Base-by-base conservation (phyloP, 2,797 vertebrate species). In the Netta rufina region DNA sequence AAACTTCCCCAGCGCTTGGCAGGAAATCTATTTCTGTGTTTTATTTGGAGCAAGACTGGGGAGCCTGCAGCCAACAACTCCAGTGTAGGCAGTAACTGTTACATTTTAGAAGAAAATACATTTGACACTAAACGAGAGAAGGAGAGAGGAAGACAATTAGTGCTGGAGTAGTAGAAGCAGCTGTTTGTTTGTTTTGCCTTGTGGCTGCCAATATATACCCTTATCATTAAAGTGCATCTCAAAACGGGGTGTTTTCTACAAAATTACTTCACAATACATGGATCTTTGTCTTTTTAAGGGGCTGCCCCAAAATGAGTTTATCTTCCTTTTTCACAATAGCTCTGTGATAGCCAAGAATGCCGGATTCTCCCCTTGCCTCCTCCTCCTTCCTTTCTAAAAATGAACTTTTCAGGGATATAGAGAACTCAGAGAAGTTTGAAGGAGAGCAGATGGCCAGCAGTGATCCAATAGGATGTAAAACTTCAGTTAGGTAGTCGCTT, bases 321-420 rank as follows among this genome's bases (percentile, higher is more conserved):
- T 82, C 91, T 91, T 90, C 64, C 80, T 90, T 77, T 92, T 89
- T 82, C 90, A 96, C 92, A 95, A 96, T 93, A 95, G 92, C 92
- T 79, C 49, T 66, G 54, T 1, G 1, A 70, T 77, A 90, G 95
- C 82, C 92, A 95, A 96, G 87, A 91, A 84, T 76, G 75, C 79
- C 6, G 93, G 93, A 94, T 95, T 96, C 90, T 95, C 96, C 92
- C 78, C 82, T 89, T 78, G 58, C 88, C 75, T 85, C 81, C 88
- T 94, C 87, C 90, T 93, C 57, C 43, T 39, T 96, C 54, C 91
- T 87, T 95, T 94, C 94, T 96, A 96, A 96, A 96, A 97, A 94
- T 91, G 95, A 96, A 93, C 93, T 96, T 97, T 97, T 97, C 87
- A 94, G 91, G 94, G 89, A 96, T 93, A 94, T 91, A 69, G 62